These are phyloP conservation scores for Torymus auratus DNA, from an alignment of 2,888 invertebrate genomes.

Conservation along the genomic window DNA sequence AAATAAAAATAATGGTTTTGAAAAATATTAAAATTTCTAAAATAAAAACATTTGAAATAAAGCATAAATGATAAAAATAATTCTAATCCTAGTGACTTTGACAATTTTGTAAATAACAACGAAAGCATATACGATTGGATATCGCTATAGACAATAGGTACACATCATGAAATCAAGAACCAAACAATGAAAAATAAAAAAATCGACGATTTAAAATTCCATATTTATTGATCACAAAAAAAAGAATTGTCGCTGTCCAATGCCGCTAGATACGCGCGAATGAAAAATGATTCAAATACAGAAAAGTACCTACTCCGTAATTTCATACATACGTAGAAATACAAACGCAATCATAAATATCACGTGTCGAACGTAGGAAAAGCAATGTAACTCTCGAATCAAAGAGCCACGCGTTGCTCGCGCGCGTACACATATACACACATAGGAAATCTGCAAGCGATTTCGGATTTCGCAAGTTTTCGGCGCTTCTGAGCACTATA, in stretches of 20 bases:
- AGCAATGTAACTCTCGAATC: not conserved
- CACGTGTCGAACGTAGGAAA: not conserved
- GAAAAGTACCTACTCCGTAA: not conserved
- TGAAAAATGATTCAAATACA: conserved; percentile 7
- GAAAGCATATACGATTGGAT: too few species aligned
- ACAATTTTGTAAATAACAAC: too few species aligned
- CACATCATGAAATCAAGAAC: too few species aligned
- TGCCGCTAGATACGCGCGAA: not conserved
- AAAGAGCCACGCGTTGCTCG: not conserved
- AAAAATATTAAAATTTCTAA: too few species aligned
- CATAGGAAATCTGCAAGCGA: conserved; percentile 16
- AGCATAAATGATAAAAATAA: too few species aligned
- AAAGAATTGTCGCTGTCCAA: not conserved
- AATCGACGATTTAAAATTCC: not conserved
- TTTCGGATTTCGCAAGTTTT: conserved; percentile 28
- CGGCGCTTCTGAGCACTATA: conserved; percentile 8
- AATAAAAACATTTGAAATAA: too few species aligned
- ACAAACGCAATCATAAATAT: not conserved
- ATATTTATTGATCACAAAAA: conserved; percentile 28
- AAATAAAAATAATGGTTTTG: too few species aligned
- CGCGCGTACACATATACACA: too few species aligned
- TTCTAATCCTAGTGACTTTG: too few species aligned
- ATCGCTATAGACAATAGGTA: too few species aligned
- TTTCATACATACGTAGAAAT: not conserved
- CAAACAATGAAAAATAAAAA: not conserved